These are phyloP conservation scores for Drosophila seguyi DNA, from an alignment of 1,140 invertebrate genomes.

Conservation along the genomic window DNA sequence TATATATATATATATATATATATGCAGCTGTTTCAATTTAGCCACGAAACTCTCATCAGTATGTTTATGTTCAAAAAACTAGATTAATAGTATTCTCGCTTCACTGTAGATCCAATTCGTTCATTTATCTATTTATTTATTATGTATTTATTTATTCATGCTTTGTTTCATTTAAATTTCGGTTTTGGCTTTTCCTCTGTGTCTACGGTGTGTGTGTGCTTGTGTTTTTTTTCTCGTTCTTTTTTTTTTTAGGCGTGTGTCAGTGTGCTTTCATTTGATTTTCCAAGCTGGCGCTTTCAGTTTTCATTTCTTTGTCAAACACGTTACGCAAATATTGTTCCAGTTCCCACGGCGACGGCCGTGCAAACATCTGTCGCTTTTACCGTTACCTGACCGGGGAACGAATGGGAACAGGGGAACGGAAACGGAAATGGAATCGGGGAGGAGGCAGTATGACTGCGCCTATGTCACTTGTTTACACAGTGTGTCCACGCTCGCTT, in stretches of 20 bases:
- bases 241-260: conserved; percentile 12
- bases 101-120: conserved; percentile 5
- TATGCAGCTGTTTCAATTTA: neutral
- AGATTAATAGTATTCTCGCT: conserved; percentile 2
- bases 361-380: conserved; percentile 72
- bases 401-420: conserved; percentile 26
- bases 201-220: neutral
- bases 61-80: neutral
- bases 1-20: too few relatives aligned
- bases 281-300: conserved; percentile 83
- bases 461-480: conserved; percentile 54
- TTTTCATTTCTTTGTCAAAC: conserved; percentile 84
- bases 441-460: neutral
- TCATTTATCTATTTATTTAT: conserved; percentile 47
- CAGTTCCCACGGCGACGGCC: conserved; percentile 74
- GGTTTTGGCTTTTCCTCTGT: conserved; percentile 34
- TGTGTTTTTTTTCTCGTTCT: neutral
- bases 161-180: conserved; percentile 45
- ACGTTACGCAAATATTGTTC: conserved; percentile 84
- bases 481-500: conserved; percentile 29
- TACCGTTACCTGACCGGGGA: conserved; percentile 57
- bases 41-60: neutral
- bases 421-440: conserved; percentile 24
- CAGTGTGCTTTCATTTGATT: conserved; percentile 74
- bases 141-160: conserved; percentile 49